Conservation (phyloP, 2,113 vertebrate species). For the Trinectes maculatus region DNA sequence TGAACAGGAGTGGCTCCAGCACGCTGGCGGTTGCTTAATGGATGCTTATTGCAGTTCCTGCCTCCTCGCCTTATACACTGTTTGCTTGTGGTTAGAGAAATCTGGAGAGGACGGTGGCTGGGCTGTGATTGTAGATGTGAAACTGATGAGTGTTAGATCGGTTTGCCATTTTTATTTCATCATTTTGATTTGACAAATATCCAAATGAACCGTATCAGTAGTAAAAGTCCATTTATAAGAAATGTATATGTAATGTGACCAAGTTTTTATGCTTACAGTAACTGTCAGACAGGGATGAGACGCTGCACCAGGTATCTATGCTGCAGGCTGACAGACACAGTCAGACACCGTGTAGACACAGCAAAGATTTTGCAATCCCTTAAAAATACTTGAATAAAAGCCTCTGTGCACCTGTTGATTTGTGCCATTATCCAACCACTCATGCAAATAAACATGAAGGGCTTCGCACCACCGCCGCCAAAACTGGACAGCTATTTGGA, state of each 20-base stretch:
- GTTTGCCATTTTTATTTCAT: conserved; percentile 21
- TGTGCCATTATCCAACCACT: not conserved
- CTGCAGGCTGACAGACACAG: not conserved
- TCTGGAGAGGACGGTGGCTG: not conserved
- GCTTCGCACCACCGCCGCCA: too few species aligned
- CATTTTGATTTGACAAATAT: too few species aligned
- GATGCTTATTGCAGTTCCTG: conserved; percentile 17
- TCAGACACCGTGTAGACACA: conserved; percentile 6
- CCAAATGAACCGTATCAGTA: too few species aligned
- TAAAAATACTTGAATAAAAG: not conserved
- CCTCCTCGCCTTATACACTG: not conserved
- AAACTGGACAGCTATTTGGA: too few species aligned
- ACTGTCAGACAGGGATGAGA: conserved; percentile 12
- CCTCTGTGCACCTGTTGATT: not conserved
- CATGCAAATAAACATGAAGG: not conserved
- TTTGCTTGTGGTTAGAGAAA: conserved; percentile 1
- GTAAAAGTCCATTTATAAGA: too few species aligned
- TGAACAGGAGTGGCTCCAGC: conserved; percentile 11
- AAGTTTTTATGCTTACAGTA: conserved; percentile 10
- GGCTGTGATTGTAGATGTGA: not conserved
- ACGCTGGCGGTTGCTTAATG: conserved; percentile 21
- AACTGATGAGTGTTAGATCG: not conserved
- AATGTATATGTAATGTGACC: too few species aligned
- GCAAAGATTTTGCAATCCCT: too few species aligned
- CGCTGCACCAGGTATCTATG: not conserved